Evolutionary conservation across 1,140 invertebrate species (phyloP).

Genomic region (Diploscapter pachys): DNA sequence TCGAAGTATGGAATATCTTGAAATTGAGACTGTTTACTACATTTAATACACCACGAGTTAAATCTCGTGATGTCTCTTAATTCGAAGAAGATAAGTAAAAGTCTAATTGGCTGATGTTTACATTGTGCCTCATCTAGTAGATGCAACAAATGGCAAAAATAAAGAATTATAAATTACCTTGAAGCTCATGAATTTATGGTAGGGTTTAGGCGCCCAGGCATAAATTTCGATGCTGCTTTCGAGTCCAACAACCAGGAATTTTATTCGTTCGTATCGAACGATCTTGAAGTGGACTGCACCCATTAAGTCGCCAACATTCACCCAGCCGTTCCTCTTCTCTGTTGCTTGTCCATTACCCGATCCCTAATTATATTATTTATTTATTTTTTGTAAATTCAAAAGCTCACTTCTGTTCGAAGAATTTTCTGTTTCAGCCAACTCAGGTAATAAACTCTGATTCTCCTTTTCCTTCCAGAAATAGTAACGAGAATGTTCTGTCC

Average conservation of each 20-base stretch:
- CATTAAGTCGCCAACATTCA: constrained; percentile 97
- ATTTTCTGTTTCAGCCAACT: constrained; percentile 99
- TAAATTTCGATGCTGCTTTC: constrained; percentile 99
- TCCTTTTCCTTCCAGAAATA: constrained; percentile 97
- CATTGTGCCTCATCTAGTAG: too few relatives aligned
- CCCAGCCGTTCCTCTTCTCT: constrained; percentile 95
- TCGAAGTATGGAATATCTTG: constrained; percentile 3
- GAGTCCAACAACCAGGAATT: constrained; percentile 96
- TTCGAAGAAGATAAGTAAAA: too few relatives aligned
- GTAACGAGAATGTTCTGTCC: constrained; percentile 99
- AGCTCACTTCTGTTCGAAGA: constrained; percentile 75
- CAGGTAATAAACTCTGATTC: constrained; percentile 95
- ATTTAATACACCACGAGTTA: too few relatives aligned
- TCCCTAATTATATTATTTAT: constrained; percentile 25
- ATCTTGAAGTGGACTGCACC: constrained; percentile 99
- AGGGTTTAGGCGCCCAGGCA: constrained; percentile 99
- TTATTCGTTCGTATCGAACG: constrained; percentile 98
- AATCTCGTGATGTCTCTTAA: too few relatives aligned
- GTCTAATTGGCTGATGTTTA: too few relatives aligned
- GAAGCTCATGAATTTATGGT: constrained; percentile 99
- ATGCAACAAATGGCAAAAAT: too few relatives aligned
- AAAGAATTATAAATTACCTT: constrained; percentile 68
- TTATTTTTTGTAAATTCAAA: background rate
- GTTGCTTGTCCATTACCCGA: constrained; percentile 70
- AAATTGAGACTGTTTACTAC: too few relatives aligned